These are phyloP conservation scores for Pseudolaguvia tuberculata DNA, from an alignment of 2,113 vertebrate genomes.

Conservation along the genomic window DNA sequence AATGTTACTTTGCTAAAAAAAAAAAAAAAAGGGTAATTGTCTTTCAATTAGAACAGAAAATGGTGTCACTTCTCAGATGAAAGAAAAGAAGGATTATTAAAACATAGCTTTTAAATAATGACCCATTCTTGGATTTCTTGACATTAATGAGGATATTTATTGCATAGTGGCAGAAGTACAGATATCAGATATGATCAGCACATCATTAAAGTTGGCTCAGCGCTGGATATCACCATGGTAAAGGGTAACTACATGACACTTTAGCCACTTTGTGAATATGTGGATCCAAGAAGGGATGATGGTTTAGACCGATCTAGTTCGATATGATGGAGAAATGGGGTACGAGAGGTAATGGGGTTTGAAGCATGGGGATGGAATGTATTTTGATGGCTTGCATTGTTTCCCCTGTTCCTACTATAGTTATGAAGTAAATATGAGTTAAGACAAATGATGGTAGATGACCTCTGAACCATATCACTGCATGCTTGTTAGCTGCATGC, in stretches of 20 bases:
- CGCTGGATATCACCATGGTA: constrained; percentile 45
- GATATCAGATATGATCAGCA: constrained; percentile 52
- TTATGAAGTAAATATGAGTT: constrained; percentile 58
- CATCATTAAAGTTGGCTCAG: constrained; percentile 57
- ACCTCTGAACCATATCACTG: constrained; percentile 54
- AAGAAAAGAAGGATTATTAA: constrained; percentile 47
- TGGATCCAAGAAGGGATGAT: constrained; percentile 55
- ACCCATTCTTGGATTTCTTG: constrained; percentile 44
- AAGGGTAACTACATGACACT: constrained; percentile 60
- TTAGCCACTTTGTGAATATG: constrained; percentile 59
- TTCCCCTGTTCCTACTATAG: constrained; percentile 43
- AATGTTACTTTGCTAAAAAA: constrained; percentile 51
- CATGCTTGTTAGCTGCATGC: constrained; percentile 56
- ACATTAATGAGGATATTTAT: constrained; percentile 57
- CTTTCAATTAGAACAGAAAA: constrained; percentile 53
- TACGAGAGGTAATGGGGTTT: not conserved
- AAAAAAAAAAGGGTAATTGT: constrained; percentile 51
- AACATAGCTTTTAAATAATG: constrained; percentile 52
- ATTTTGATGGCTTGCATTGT: constrained; percentile 45
- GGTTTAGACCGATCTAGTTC: constrained; percentile 49
- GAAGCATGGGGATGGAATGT: constrained; percentile 24
- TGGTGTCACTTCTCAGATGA: constrained; percentile 51
- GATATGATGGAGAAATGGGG: not conserved
- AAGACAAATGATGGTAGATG: constrained; percentile 51
- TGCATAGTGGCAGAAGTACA: constrained; percentile 43